Evolutionary conservation across 1,140 invertebrate genomes (phyloP), one percentile per base, ranked within the genome.

Genomic region (Mylabris phalerata): DNA sequence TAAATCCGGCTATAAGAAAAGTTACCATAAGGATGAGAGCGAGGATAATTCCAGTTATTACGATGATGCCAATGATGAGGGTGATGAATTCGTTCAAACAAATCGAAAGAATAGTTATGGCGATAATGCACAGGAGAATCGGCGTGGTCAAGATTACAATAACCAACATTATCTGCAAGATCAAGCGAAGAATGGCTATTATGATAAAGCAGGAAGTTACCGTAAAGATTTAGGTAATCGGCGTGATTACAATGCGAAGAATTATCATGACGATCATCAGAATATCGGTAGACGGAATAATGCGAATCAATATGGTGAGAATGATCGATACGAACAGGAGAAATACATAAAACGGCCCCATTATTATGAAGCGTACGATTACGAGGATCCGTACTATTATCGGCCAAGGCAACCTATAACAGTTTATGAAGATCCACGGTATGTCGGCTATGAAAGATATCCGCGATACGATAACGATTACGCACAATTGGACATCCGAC

Each of bases 1-100:
- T 55, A 80, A 81, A 50, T 77, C 79, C 63, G 84, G 84, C 40
- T 85, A 83, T 63, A 78, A 77, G 57, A 84, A 84, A 63, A 79
- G 78, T 9, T 84, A 84, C 64, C 82, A 84, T 63, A 84, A 84
- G 66, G 82, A 84, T 57, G 83, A 85, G 65, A 82, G 79, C 2
- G 83, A 80, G 0, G 82, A 82, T 57, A 84, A 83, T 62, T 80
- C 80, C 25, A 82, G 80, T 54, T 85, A 76, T 67, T 85, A 81
- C 59, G 83, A 84, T 60, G 81, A 84, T 63, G 78, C 77, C 38
- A 77, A 77, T 48, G 81, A 84, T 60, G 78, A 83, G 67, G 80
- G 77, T 10, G 79, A 78, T 61, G 75, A 79, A 62, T 73, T 73
- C 4, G 75, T 75, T 38, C 78, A 78, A 42, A 79, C 81, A 32